These are phyloP conservation scores for Spheniscus humboldti DNA, from an alignment of 2,797 vertebrate species.

Conservation along the genomic window DNA sequence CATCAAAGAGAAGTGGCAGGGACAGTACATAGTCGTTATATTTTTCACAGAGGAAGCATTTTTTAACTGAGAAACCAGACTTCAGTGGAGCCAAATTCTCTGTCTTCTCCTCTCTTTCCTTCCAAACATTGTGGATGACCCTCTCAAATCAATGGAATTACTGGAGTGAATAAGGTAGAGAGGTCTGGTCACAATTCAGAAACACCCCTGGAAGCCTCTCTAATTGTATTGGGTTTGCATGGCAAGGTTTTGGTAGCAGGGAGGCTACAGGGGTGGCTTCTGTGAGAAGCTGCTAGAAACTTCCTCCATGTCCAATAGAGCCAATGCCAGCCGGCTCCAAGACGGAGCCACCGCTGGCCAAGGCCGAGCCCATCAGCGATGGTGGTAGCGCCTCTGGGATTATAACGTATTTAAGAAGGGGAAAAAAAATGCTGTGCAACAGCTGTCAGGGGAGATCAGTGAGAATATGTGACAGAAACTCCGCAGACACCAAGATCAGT, in stretches of 20 bases:
- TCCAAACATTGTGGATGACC: background rate
- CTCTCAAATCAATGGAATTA: background rate
- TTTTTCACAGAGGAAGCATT: background rate
- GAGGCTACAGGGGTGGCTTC: background rate
- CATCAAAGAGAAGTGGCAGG: background rate
- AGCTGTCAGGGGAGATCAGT: no score
- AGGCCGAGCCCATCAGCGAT: background rate
- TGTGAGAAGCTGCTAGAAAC: background rate
- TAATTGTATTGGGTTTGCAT: background rate
- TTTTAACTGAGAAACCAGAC: background rate
- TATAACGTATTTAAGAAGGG: no score
- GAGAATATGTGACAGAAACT: no score
- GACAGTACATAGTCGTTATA: no score
- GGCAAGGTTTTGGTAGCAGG: background rate
- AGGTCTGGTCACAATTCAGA: background rate
- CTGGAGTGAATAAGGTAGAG: background rate
- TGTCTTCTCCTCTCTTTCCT: background rate
- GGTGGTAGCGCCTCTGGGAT: no score
- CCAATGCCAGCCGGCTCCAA: background rate
- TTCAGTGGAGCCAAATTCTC: background rate
- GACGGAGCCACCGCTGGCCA: background rate
- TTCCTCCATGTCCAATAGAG: background rate
- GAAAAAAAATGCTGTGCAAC: no score
- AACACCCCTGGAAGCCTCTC: background rate
- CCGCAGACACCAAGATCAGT: no score